Evolutionary conservation across 2,113 vertebrate genomes (phyloP), one percentile per base, ranked within the genome.

Genomic region (Myxocyprinus asiaticus): DNA sequence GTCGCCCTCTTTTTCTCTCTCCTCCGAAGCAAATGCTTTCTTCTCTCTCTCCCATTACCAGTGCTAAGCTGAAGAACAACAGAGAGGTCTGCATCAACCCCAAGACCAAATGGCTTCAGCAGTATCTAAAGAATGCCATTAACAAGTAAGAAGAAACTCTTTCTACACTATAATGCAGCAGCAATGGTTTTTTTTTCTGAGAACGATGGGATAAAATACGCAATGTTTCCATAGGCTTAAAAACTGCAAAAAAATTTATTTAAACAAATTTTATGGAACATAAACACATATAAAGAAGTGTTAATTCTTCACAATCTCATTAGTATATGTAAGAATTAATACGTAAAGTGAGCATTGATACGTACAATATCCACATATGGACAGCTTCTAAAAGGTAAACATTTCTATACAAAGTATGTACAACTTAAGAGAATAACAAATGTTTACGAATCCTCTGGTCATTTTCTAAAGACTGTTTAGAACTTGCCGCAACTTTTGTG

Each of bases 81-180:
- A 94, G 96, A 80, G 97, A 99, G 87, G 96, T 99, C 81, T 99
- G 97, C 93, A 95, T 99, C 87, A 97, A 98, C 89, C 95, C 97
- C 0, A 97, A 97, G 81, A 85, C 97, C 91, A 98, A 97, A 91
- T 99, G 97, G 97, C 96, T 99, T 87, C 96, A 98, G 90, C 96
- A 96, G 81, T 97, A 98, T 89, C 92, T 99, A 91, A 97, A 98
- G 89, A 99, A 97, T 85, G 95, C 95, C 91, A 93, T 97, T 92
- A 97, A 95, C 95, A 99, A 99, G 97, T 99, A 97, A 98, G 93
- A 88, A 88, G 90, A 87, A 82, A 90, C 87, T 79, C 56, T 11
- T 87, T 84, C 67, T 47, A 33, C 22, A 33, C 22, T 33, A 33
- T 33, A 33, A 33, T 33, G 22, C 22, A 33, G 22, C 22, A 33